Evolutionary conservation across 2,797 vertebrate species (phyloP).

Genomic region (Steatocranus sp.): DNA sequence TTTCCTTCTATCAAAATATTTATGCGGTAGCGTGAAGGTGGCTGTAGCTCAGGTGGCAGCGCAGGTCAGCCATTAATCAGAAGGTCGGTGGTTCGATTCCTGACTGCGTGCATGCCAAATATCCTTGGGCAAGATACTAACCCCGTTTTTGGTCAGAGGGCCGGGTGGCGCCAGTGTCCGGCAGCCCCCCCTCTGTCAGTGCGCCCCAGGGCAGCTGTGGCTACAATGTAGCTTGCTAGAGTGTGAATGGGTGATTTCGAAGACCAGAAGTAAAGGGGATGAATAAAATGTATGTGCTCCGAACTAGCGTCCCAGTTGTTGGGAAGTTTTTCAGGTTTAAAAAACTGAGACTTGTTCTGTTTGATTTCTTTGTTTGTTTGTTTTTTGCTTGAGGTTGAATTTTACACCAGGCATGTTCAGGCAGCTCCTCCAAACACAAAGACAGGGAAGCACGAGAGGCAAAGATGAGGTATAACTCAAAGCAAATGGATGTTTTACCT

Average conservation of each 20-base stretch:
- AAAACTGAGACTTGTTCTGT: background rate
- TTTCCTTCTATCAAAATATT: background rate
- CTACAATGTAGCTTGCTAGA: too few species aligned
- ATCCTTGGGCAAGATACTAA: too few species aligned
- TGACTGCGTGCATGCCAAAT: too few species aligned
- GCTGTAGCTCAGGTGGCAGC: too few species aligned
- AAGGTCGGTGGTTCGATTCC: too few species aligned
- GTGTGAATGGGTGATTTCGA: too few species aligned
- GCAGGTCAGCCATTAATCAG: too few species aligned
- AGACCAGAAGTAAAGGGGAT: too few species aligned
- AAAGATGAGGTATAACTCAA: background rate
- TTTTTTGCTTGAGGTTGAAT: background rate
- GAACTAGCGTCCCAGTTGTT: accelerated
- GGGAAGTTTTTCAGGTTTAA: background rate
- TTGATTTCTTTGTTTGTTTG: background rate
- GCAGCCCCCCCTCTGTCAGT: too few species aligned
- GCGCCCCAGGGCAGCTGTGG: too few species aligned
- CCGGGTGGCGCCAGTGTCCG: too few species aligned
- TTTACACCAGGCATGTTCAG: background rate
- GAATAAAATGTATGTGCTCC: background rate
- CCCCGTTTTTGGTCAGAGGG: too few species aligned
- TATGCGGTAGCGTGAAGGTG: background rate
- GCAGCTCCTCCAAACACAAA: background rate
- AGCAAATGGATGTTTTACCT: background rate
- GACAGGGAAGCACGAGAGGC: background rate